Conservation (phyloP, 2,797 vertebrate genomes). For the Fratercula arctica region DNA sequence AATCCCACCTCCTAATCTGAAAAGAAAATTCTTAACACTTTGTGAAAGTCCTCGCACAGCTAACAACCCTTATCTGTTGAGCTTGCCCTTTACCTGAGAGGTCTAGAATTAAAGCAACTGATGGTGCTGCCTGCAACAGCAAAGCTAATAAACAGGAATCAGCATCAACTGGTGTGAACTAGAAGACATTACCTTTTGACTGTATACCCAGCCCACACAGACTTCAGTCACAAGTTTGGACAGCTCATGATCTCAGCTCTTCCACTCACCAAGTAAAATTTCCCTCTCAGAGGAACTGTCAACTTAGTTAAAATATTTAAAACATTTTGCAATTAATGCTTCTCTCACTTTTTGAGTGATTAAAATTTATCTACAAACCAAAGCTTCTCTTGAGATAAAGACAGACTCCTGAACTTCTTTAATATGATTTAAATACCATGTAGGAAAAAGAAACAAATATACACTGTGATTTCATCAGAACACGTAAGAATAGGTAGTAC, state of each 20-base stretch:
- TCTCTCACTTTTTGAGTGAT: neutral
- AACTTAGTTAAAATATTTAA: neutral
- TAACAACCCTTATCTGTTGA: neutral
- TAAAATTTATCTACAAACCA: neutral
- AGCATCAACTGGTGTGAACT: neutral
- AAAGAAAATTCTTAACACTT: neutral
- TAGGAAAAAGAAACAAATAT: neutral
- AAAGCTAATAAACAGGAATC: neutral
- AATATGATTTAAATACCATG: neutral
- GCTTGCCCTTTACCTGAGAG: neutral
- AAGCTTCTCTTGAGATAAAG: neutral
- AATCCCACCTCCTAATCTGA: neutral
- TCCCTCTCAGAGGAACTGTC: neutral
- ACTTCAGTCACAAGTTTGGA: neutral
- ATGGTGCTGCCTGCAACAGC: neutral
- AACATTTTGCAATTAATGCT: neutral
- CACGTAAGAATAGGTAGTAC: neutral
- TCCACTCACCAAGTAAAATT: neutral
- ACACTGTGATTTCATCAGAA: neutral
- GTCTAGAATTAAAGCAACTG: neutral
- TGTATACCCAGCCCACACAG: neutral
- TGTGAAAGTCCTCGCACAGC: neutral
- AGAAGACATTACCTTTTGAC: neutral
- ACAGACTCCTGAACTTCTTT: neutral
- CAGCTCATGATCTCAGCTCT: neutral